Base-by-base conservation (phyloP, 2,797 vertebrate species). In the Macropus fuliginosus region DNA sequence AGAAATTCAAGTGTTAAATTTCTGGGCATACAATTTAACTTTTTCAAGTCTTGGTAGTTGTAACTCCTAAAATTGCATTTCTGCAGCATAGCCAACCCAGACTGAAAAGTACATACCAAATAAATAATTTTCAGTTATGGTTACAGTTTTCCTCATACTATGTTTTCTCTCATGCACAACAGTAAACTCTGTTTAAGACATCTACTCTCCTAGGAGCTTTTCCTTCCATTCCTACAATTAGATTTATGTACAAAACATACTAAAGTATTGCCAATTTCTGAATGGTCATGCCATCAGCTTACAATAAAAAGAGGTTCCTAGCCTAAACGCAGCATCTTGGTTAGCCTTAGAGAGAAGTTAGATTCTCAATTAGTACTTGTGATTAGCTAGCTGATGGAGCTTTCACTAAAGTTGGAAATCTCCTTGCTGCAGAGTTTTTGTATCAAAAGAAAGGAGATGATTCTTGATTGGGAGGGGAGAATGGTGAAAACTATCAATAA, bases 51-150 rank as follows among this genome's bases (percentile, higher is more conserved):
- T 40, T 81, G 50, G 54, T 40, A 54, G 87, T 40, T 9, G 40
- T 0, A n/a, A 55, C 9, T 21, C 74, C 94, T 94, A 91, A 91
- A 54, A 93, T 91, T 96, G 56, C 92, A 94, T 95, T 94, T 96
- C 11, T 94, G 57, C 52, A 91, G 1, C 40, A 34, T 55, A 94
- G 16, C 21, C 94, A 96, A 59, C 14, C 11, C 56, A 92, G 18
- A 87, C 18, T 94, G 11, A 91, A 96, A 93, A 56, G 2, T 21
- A 94, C 46, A 92, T 55, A 31, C 91, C 46, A 27, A 55, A 50
- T 52, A 50, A 52, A 54, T 6, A 66, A 0, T 54, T 94, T 40
- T 93, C 18, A 46, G 91, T 93, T 94, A 50, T 8, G 14, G 50
- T 34, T 21, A 5, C 6, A 27, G 21, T 81, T 21, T 46, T 81